Base-by-base conservation (phyloP, 2,797 vertebrate genomes). In the Neopelma chrysocephalum region DNA sequence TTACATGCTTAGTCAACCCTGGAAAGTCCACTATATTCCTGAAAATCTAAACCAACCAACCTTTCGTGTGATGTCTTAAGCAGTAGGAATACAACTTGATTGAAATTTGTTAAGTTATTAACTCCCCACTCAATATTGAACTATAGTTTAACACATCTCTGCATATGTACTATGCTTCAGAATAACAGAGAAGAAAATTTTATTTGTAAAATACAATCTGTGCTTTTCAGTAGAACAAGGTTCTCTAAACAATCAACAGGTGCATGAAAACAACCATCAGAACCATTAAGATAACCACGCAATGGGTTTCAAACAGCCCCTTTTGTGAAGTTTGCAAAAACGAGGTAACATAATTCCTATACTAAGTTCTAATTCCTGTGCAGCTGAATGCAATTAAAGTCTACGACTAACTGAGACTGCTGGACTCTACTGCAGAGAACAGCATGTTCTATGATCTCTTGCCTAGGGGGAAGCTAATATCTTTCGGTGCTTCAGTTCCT, bases 311-410 rank as follows among this genome's bases (percentile, higher is more conserved):
- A 56, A 92, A 79, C 15, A 90, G 40, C 26, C 60, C 15, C 12
- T 60, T 87, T 58, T 54, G 38, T 53, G n/a, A 82, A 86, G 50
- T 40, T 26, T 68, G 19, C 36, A 78, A 76, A 64, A 83, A 68
- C 10, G 10, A 82, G 65, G 50, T 53, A 75, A 50, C 29, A 18
- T 29, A 48, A 83, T 56, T 80, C 62, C 75, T 76, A 45, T 43
- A 40, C 56, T 86, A 81, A 88, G 15, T 42, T 82, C 69, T 51
- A 53, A 43, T 69, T 91, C 47, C 48, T 15, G 9, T 70, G 40
- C 81, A 82, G 60, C 42, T 94, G 73, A 94, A 82, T 16, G 56
- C 72, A 94, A 88, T 51, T 90, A 66, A 89, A 82, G 36, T 48
- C 54, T 68, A 82, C 87, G 76, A 71, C 53, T 89, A 95, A 88